Percentiles rank a stretch among this genome's conserved stretches.
Conservation (phyloP, 1,140 invertebrate genomes). For the Pentalonia nigronervosa region DNA sequence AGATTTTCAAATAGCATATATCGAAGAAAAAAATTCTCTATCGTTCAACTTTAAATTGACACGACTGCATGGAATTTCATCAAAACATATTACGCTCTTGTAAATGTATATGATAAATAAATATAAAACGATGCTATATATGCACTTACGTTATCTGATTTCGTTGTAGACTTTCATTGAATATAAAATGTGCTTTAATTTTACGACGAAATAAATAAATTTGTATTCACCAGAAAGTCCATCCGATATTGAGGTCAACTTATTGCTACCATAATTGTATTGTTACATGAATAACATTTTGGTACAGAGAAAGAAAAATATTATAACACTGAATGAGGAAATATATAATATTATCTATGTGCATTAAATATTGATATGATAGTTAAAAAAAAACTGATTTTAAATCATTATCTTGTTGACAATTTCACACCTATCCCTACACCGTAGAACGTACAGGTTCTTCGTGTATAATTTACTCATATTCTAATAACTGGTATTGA, state of each 20-base stretch:
- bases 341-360: not conserved
- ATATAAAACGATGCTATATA: not conserved
- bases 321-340: not conserved
- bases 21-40: not conserved
- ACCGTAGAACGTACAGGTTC: not conserved
- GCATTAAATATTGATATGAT: not conserved
- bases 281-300: not conserved
- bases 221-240: not conserved
- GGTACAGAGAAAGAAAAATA: not conserved
- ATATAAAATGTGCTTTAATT: not conserved
- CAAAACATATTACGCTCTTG: not conserved
- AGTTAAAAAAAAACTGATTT: not conserved
- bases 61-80: not conserved
- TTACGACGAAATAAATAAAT: not conserved
- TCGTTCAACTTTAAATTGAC: constrained; percentile 24
- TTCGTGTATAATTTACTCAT: not conserved
- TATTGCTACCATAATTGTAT: not conserved
- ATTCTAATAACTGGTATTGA: not conserved
- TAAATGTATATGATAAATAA: not conserved
- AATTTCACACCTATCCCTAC: not conserved
- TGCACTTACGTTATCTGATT: constrained; percentile 27
- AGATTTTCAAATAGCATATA: not conserved
- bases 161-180: not conserved
- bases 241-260: not conserved
- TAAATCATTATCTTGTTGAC: not conserved